A percentile compares a stretch with the other conserved stretches of the same genome.
These are phyloP conservation scores for Achatina immaculata DNA, from an alignment of 1,140 invertebrate species.

Conservation along the genomic window DNA sequence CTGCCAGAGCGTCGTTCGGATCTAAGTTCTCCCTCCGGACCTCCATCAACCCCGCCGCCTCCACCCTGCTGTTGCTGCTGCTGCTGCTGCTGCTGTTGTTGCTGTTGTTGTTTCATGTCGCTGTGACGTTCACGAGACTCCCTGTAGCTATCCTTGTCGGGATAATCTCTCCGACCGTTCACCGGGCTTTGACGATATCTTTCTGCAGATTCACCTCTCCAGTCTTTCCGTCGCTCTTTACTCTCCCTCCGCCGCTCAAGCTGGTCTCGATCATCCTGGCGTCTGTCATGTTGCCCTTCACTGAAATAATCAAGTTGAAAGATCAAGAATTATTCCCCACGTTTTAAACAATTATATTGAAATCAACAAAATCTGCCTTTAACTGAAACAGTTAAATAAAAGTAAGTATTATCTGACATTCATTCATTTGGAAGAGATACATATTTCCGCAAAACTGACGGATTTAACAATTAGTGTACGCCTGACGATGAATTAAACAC, in stretches of 20 bases:
- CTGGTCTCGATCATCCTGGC: constrained; percentile 34
- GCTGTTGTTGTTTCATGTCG: constrained; percentile 40
- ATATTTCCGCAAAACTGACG: too few species aligned
- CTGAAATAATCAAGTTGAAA: constrained; percentile 34
- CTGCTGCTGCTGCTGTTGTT: constrained; percentile 36
- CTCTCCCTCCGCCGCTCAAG: constrained; percentile 31
- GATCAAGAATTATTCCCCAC: not conserved
- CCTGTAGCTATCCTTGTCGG: constrained; percentile 39
- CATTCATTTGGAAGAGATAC: too few species aligned
- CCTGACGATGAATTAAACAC: too few species aligned
- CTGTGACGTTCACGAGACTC: constrained; percentile 48
- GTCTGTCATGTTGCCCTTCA: constrained; percentile 39
- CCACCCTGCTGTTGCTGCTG: constrained; percentile 6
- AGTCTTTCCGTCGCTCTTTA: constrained; percentile 38
- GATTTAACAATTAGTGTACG: too few species aligned
- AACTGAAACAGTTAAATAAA: not conserved
- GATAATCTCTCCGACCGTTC: constrained; percentile 47
- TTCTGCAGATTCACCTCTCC: constrained; percentile 48
- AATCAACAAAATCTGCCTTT: not conserved
- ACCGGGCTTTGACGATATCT: constrained; percentile 51
- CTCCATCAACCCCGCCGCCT: constrained; percentile 22
- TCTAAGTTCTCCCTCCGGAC: constrained; percentile 15
- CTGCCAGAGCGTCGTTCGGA: constrained; percentile 41
- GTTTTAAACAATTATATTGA: not conserved
- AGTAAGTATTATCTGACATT: not conserved